These are phyloP conservation scores for Arctia plantaginis DNA, from an alignment of 2,888 invertebrate genomes.

Conservation along the genomic window DNA sequence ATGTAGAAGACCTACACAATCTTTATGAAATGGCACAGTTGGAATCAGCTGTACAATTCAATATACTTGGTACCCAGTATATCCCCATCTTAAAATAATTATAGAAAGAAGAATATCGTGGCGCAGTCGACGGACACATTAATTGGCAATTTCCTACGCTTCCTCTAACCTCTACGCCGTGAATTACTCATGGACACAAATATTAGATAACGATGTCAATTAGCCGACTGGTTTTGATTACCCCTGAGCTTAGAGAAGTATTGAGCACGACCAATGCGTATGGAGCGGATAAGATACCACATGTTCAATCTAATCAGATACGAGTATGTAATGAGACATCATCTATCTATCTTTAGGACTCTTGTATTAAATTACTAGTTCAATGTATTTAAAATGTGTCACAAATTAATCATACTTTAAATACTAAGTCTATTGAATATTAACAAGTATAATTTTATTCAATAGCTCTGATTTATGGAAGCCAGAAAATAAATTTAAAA, in stretches of 20 bases:
- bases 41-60: background rate
- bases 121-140: conserved; percentile 65
- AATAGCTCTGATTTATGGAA: background rate
- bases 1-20: too few relatives aligned
- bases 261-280: background rate
- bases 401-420: too few relatives aligned
- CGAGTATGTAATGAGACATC: too few relatives aligned
- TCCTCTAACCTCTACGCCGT: conserved; percentile 54
- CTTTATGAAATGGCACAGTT: too few relatives aligned
- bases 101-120: conserved; percentile 37
- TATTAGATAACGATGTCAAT: conserved; percentile 71
- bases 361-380: too few relatives aligned
- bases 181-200: conserved; percentile 68
- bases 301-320: background rate
- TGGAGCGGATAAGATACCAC: background rate
- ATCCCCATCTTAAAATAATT: conserved; percentile 43
- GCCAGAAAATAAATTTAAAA: background rate
- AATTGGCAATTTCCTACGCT: conserved; percentile 77
- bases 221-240: conserved; percentile 55
- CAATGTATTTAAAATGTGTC: too few relatives aligned
- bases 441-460: too few relatives aligned
- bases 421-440: too few relatives aligned
- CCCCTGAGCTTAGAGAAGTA: conserved; percentile 27
- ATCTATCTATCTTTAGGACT: too few relatives aligned
- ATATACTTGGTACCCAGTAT: conserved; percentile 23